Base-by-base conservation (phyloP, 2,797 vertebrate genomes). In the Galaxias olidus region DNA sequence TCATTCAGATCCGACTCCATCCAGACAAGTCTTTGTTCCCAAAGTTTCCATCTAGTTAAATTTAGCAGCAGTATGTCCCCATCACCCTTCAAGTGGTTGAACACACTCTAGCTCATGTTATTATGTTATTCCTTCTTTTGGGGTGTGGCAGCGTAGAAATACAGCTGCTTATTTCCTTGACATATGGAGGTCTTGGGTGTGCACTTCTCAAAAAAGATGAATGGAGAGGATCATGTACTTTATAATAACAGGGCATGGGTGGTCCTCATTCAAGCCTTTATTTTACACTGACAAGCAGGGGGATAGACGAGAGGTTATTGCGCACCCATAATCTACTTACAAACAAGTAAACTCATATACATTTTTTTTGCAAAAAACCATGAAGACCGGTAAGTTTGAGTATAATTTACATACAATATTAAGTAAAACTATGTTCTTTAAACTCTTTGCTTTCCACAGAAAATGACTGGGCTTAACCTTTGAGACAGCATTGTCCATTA, bases 141-240 rank as follows among this genome's bases (percentile, higher is more conserved):
- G 91, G 90, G 91, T 88, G 91, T 85, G 89, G 84, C 84, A 8
- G 47, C 49, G 75, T 63, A 84, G 86, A 90, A 91, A 90, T 87
- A 84, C 63, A 92, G 77, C 85, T 30, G 69, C 84, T 87, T 72
- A 90, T 92, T 92, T 90, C 61, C 45, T 63, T 69, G 75, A 75
- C 71, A 74, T 84, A 77, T 80, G 75, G 60, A 67, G 84, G 68
- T 77, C 19, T 42, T 88, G 86, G 84, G 83, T 86, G 84, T 86
- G 77, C 81, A 57, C 53, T 45, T 44, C 59, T 12, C 30, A 46
- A 55, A 9, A 62, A 63, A 59, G 18, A 18, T 67, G 71, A 82
- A 84, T 81, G 67, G 60, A 73, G 47, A 73, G 19, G 5, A 17
- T 30, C 41, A 78, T 76, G 54, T 67, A 65, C 61, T 66, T 55